Evolutionary conservation across 2,888 invertebrate genomes (phyloP).

Genomic region (Latrodectus elegans): DNA sequence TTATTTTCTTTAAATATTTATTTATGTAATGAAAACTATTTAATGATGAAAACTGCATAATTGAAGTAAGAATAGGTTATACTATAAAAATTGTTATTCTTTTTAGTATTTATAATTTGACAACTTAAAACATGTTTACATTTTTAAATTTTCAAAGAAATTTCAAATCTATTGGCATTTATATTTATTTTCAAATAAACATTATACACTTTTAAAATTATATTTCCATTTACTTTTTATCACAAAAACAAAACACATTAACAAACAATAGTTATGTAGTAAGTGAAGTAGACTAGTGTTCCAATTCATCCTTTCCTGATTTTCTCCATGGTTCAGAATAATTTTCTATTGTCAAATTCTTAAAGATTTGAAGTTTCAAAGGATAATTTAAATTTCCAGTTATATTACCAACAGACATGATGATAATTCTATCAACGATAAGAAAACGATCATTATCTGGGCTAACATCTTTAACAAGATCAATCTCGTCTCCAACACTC

Average conservation of each 20-base stretch:
- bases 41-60: too few species aligned
- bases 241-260: background rate
- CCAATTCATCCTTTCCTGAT: background rate
- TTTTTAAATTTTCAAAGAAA: too few species aligned
- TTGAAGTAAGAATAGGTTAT: too few species aligned
- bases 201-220: background rate
- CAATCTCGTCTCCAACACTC: constrained; percentile 84
- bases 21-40: too few species aligned
- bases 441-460: constrained; percentile 82
- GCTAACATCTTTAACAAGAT: constrained; percentile 83
- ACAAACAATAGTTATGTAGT: background rate
- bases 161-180: background rate
- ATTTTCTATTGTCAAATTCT: constrained; percentile 83
- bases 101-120: too few species aligned
- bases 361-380: constrained; percentile 82
- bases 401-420: constrained; percentile 76
- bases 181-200: background rate
- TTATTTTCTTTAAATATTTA: too few species aligned
- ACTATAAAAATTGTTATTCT: too few species aligned
- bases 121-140: too few species aligned
- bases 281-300: too few species aligned
- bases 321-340: constrained; percentile 79
- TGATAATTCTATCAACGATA: constrained; percentile 82
- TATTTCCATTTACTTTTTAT: background rate
- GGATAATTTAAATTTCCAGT: constrained; percentile 79